Conservation (phyloP, 2,797 vertebrate species). For the Chelonia mydas region DNA sequence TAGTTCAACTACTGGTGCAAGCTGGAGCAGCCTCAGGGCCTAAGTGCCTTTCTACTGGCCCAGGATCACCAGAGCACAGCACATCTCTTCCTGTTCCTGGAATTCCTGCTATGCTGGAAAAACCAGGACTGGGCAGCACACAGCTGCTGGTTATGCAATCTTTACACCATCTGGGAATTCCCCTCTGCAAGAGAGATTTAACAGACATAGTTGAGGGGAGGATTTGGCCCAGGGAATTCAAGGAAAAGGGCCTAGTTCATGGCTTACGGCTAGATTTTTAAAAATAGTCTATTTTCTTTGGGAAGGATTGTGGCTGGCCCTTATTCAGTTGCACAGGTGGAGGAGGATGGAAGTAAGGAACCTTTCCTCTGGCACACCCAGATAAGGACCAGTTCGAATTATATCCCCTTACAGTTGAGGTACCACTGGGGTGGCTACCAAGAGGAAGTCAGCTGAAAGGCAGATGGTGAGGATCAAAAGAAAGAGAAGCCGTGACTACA, state of each 20-base stretch:
- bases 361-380: fast-evolving
- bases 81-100: neutral
- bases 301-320: neutral
- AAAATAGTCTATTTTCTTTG: neutral
- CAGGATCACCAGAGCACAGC: fast-evolving
- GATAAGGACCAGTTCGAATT: neutral
- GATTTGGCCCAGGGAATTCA: neutral
- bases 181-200: neutral
- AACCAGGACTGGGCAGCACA: neutral
- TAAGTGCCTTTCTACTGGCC: neutral
- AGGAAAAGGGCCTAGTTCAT: neutral
- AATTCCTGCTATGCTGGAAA: neutral
- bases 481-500: neutral
- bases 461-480: neutral
- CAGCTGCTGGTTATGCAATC: neutral
- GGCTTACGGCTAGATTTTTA: neutral
- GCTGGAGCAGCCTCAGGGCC: neutral
- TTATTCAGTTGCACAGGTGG: neutral
- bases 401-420: neutral
- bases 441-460: neutral
- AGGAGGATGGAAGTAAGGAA: neutral
- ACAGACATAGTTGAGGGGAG: neutral
- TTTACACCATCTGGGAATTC: neutral
- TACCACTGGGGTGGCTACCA: neutral
- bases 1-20: neutral